These are phyloP conservation scores for Ranitomeya imitator DNA, from an alignment of 2,113 vertebrate genomes.

Conservation along the genomic window DNA sequence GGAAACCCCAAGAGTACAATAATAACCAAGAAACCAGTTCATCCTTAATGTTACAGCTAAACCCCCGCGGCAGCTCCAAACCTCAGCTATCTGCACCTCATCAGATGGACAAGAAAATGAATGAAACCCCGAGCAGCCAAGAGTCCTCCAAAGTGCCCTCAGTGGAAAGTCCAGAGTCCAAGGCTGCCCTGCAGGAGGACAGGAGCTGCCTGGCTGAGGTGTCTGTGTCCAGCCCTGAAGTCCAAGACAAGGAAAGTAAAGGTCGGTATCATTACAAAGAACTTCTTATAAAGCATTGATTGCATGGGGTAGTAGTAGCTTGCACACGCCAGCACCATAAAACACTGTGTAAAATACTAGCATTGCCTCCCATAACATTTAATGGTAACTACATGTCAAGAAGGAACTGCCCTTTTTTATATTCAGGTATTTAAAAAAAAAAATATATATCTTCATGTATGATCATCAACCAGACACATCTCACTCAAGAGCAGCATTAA, in stretches of 20 bases:
- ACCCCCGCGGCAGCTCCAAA: constrained; percentile 88
- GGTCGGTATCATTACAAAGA: constrained; percentile 88
- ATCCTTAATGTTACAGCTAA: constrained; percentile 91
- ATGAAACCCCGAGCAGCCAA: constrained; percentile 77
- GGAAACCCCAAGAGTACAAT: constrained; percentile 94
- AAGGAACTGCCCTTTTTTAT: constrained; percentile 68
- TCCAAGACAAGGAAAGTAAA: constrained; percentile 93
- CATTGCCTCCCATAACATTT: constrained; percentile 85
- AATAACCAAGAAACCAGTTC: constrained; percentile 86
- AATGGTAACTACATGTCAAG: constrained; percentile 76
- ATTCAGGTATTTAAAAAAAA: constrained; percentile 66
- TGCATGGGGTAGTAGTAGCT: constrained; percentile 75
- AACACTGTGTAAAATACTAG: constrained; percentile 82
- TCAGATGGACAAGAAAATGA: constrained; percentile 89
- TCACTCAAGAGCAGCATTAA: background rate
- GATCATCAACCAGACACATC: background rate
- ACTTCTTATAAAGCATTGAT: constrained; percentile 75
- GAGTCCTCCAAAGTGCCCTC: constrained; percentile 83
- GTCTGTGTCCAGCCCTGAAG: constrained; percentile 91
- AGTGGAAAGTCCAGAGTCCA: constrained; percentile 85
- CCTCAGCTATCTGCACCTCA: constrained; percentile 84
- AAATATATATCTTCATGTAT: constrained; percentile 43
- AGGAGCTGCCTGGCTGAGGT: constrained; percentile 85
- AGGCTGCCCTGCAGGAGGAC: constrained; percentile 83
- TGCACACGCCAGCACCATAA: constrained; percentile 84